Percentiles rank a stretch among this genome's conserved stretches.
These are phyloP conservation scores for Drosophila paranaensis DNA, from an alignment of 2,888 invertebrate genomes.

Conservation along the genomic window DNA sequence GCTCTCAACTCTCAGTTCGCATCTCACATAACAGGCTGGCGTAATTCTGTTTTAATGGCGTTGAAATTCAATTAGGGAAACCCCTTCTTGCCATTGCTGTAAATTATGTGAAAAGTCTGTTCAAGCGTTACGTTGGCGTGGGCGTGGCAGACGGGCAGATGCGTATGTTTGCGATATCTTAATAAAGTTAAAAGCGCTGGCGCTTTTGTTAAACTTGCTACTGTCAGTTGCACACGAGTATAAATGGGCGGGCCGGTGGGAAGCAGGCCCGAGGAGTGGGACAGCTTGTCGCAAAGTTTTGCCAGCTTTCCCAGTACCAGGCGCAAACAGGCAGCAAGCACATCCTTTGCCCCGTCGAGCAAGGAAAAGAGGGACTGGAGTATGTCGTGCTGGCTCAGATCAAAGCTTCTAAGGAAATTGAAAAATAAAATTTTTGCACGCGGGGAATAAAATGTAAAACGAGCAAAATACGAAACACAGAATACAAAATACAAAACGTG, in stretches of 20 bases:
- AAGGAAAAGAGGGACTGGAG: neutral
- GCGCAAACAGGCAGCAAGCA: conserved; percentile 35
- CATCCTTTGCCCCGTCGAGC: conserved; percentile 28
- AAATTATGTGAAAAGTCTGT: conserved; percentile 59
- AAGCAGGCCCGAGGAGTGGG: neutral
- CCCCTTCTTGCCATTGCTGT: conserved; percentile 66
- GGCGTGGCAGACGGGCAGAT: conserved; percentile 15
- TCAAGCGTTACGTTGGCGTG: conserved; percentile 18
- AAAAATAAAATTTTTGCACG: conserved; percentile 61
- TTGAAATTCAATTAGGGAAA: conserved; percentile 72
- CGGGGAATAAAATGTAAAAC: conserved; percentile 39
- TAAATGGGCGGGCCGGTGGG: neutral
- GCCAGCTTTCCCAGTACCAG: conserved; percentile 33
- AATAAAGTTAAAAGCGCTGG: conserved; percentile 73
- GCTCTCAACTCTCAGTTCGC: conserved; percentile 27
- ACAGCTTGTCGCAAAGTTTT: conserved; percentile 50
- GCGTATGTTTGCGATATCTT: conserved; percentile 70
- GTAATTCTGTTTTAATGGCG: conserved; percentile 74
- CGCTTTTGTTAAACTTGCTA: conserved; percentile 64
- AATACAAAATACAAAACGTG: conserved; percentile 26
- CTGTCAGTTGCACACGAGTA: conserved; percentile 65
- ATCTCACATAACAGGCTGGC: conserved; percentile 38
- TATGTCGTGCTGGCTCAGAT: conserved; percentile 52
- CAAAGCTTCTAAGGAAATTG: conserved; percentile 72
- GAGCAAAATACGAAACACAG: conserved; percentile 1